Evolutionary conservation across 2,113 vertebrate genomes (phyloP), one percentile per base, ranked within the genome.

Genomic region (Furnarius figulus): DNA sequence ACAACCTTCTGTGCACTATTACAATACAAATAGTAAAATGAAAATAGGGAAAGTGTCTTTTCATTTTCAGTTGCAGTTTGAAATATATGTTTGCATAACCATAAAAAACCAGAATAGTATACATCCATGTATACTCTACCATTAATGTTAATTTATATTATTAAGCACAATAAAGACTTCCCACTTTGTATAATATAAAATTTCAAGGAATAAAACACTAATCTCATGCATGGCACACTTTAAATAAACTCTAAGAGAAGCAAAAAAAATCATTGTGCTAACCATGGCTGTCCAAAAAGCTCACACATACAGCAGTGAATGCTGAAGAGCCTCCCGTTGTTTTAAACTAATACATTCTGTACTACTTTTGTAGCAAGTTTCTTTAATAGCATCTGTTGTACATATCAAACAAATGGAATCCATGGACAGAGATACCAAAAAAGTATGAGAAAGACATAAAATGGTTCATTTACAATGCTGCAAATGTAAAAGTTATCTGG

Each of bases 401-500:
- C 68, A 93, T 85, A 94, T 73, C 87, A 93, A 97, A 95, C 89
- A 97, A 98, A 96, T 80, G 89, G 84, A 90, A 93, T 78, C 93
- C 72, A 95, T n/a, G 92, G 91, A 91, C 92, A 91, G 89, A 93
- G 80, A 93, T 90, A 96, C 91, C 74, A 95, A 96, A 97, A 97
- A 97, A 78, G 76, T 95, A 76, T 74, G 81, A 97, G 98, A 98
- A 98, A 97, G 95, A 98, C 94, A 95, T 90, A 96, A 93, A 98
- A 96, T 85, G 90, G 88, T 90, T 95, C 89, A 94, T 97, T 95
- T 93, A 97, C 68, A 98, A 95, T 96, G 95, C 78, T 96, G 90
- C 66, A 96, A 97, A 85, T 95, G 86, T 97, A 97, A 98, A 98
- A 98, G 92, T 96, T 84, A 95, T 91, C 89, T 83, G 94, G 86